Evolutionary conservation across 2,888 invertebrate species (phyloP), one percentile per base, ranked within the genome.

Genomic region (Nomada ruficornis): DNA sequence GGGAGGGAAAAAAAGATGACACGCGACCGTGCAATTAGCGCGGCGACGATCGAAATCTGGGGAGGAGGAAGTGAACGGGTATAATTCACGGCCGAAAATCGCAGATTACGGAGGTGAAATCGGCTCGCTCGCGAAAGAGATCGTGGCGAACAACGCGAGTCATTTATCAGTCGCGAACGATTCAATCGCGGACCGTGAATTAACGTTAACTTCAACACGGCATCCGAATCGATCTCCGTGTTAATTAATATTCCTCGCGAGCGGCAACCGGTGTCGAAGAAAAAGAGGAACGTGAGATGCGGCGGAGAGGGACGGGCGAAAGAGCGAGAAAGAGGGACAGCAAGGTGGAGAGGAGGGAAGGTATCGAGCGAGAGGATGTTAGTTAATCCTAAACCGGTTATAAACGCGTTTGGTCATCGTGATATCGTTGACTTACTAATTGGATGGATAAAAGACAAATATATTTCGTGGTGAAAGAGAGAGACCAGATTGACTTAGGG

Each of bases 361-460:
- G 59, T 54, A 60, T 55, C 59, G 44, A 64, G 65, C 20, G 70
- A 75, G 75, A 63, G 57, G 79, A 64, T 80, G 80, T 88, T 84
- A 82, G 88, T 88, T 88, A 86, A 85, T 88, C 85, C 88, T 88
- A 88, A 88, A 88, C 88, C 88, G 88, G 88, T 88, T 88, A 85
- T 80, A 85, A 88, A 85, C 85, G 88, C 83, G 80, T 86, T 50
- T 71, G 88, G 83, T 86, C 88, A 88, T 88, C 86, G 88, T 71
- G 88, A 89, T 88, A 88, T 87, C 88, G 83, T 88, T 88, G 87
- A 84, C 86, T 88, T 89, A 87, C 88, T 88, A 88, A 88, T 88
- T 88, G 87, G 87, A 84, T 70, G 87, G 87, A 88, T 88, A 87
- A 86, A 79, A 87, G 88, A 88, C 87, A 84, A 87, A 88, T 88